Conservation (phyloP, 2,888 invertebrate genomes). For the Azorinus chamasolen region DNA sequence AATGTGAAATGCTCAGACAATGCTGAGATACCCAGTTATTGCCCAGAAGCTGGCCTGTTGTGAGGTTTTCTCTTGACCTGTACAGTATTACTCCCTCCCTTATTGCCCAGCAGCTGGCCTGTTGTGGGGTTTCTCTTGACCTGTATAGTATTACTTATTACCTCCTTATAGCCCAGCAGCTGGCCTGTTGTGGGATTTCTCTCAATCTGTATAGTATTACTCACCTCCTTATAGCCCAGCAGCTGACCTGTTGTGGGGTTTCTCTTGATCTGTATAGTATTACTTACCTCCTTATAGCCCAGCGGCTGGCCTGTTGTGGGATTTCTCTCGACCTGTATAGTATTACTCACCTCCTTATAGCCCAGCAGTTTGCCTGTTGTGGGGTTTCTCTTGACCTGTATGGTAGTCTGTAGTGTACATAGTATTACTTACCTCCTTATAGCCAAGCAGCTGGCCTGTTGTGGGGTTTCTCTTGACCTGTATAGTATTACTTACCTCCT, state of each 20-base stretch:
- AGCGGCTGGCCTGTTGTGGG: constrained; percentile 92
- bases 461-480: constrained; percentile 91
- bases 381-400: constrained; percentile 91
- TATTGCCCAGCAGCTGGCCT: constrained; percentile 91
- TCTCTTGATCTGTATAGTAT: constrained; percentile 89
- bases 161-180: constrained; percentile 89
- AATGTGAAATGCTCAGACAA: too few species aligned
- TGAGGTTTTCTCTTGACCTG: constrained; percentile 91
- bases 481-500: constrained; percentile 85
- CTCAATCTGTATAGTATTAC: constrained; percentile 89
- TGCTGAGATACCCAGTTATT: too few species aligned
- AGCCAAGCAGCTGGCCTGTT: constrained; percentile 92
- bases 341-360: constrained; percentile 88
- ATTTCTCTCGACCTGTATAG: constrained; percentile 90
- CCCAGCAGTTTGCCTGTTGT: constrained; percentile 92
- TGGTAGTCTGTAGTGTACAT: constrained; percentile 82
- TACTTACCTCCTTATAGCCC: constrained; percentile 89
- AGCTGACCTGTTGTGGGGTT: constrained; percentile 93
- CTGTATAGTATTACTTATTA: too few species aligned
- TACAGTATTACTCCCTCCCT: constrained; percentile 81
- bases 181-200: constrained; percentile 92
- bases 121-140: constrained; percentile 92
- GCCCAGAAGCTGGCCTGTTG: constrained; percentile 92
- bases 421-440: too few species aligned
- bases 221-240: constrained; percentile 89